phyloP scores from a whole-genome alignment of 2,888 invertebrate genomes.

The Cerceris ruficornis region DNA sequence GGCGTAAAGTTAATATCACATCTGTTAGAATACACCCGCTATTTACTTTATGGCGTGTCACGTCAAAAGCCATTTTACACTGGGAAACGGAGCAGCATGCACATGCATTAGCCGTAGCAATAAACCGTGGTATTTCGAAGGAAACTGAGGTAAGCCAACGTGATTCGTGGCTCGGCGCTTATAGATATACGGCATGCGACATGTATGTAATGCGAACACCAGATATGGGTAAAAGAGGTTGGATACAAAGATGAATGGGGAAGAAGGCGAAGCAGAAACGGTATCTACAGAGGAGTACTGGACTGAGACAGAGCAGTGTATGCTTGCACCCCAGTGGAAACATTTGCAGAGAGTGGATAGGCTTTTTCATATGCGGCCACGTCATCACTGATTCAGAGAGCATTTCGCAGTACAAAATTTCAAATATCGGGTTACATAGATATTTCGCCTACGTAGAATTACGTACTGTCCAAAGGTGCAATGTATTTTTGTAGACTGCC shows the following conservation, averaged over 20 bases:
- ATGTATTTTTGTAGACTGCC: too few relatives aligned
- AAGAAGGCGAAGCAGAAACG: constrained; percentile 32
- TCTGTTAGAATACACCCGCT: neutral
- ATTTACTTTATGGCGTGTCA: neutral
- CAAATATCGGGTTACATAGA: constrained; percentile 1
- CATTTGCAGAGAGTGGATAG: constrained; percentile 20
- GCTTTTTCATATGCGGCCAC: constrained; percentile 22
- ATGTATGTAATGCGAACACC: constrained; percentile 22
- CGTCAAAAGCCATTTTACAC: neutral
- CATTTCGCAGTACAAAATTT: constrained; percentile 3
- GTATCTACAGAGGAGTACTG: constrained; percentile 9
- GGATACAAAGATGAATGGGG: constrained; percentile 24
- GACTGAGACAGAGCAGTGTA: neutral
- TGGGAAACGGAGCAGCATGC: neutral
- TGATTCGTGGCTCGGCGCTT: constrained; percentile 35
- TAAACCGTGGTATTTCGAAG: constrained; percentile 49
- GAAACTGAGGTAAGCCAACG: constrained; percentile 48
- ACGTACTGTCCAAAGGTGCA: too few relatives aligned
- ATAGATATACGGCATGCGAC: constrained; percentile 19
- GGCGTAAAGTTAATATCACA: constrained; percentile 3
- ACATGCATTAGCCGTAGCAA: constrained; percentile 28
- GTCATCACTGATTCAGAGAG: constrained; percentile 40
- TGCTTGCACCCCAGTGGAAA: constrained; percentile 3
- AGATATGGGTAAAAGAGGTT: constrained; percentile 32
- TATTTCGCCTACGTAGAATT: neutral